Evolutionary conservation across 2,888 invertebrate species (phyloP).

Genomic region (Furcula furcula): DNA sequence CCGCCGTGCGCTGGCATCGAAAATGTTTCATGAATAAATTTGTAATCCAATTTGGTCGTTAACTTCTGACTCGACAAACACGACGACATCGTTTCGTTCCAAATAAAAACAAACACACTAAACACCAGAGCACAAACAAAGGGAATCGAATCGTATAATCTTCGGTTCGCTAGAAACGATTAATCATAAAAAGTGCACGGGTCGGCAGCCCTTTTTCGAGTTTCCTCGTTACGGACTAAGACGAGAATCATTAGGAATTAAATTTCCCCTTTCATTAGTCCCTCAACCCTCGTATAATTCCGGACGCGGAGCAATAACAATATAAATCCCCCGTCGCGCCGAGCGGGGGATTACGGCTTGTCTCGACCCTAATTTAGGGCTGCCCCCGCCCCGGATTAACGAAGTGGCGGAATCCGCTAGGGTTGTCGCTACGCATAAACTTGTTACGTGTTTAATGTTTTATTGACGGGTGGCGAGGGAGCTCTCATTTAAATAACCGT

Average conservation of each 20-base stretch:
- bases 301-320: conserved; percentile 82
- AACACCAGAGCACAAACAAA: conserved; percentile 48
- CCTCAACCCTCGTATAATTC: conserved; percentile 82
- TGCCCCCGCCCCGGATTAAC: conserved; percentile 81
- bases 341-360: conserved; percentile 81
- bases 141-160: conserved; percentile 62
- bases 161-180: conserved; percentile 65
- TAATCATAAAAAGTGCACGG: conserved; percentile 73
- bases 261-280: conserved; percentile 83
- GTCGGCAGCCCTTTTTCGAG: conserved; percentile 78
- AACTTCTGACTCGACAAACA: conserved; percentile 64
- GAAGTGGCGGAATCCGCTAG: conserved; percentile 81
- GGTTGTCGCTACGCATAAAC: conserved; percentile 80
- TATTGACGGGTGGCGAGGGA: conserved; percentile 80
- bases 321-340: conserved; percentile 82
- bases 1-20: conserved; percentile 72
- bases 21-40: conserved; percentile 80
- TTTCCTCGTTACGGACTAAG: conserved; percentile 82
- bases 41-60: conserved; percentile 74
- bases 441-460: conserved; percentile 82
- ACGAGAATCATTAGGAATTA: conserved; percentile 83
- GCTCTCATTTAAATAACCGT: conserved; percentile 75
- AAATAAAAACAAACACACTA: conserved; percentile 56
- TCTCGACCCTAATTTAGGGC: conserved; percentile 82
- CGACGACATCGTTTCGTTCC: conserved; percentile 43